Evolutionary conservation across 2,113 vertebrate species (phyloP).

Genomic region (Phaethornis superciliosus): DNA sequence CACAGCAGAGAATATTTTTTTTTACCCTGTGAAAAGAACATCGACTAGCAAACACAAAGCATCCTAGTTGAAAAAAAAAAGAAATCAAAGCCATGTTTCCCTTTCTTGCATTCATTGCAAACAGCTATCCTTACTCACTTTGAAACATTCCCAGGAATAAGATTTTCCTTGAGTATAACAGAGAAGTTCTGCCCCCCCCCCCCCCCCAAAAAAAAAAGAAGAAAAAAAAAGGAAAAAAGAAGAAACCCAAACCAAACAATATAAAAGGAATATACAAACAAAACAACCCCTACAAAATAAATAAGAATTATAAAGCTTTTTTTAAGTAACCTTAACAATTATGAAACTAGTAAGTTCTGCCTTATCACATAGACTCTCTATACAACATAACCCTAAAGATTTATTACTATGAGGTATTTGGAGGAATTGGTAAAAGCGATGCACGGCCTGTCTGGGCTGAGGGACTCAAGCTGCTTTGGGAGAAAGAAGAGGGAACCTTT

Average conservation of each 20-base stretch:
- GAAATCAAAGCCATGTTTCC: conserved; percentile 75
- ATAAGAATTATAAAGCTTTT: conserved; percentile 90
- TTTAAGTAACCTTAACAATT: conserved; percentile 90
- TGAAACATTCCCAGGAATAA: conserved; percentile 80
- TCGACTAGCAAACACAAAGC: conserved; percentile 81
- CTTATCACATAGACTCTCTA: conserved; percentile 95
- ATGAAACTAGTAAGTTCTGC: conserved; percentile 94
- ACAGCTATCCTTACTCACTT: conserved; percentile 79
- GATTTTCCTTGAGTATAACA: conserved; percentile 83
- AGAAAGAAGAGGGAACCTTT: conserved; percentile 86
- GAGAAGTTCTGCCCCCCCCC: conserved; percentile 78
- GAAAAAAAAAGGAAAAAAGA: conserved; percentile 37
- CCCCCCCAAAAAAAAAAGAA: background rate
- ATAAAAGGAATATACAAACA: conserved; percentile 69
- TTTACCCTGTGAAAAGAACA: conserved; percentile 98
- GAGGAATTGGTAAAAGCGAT: conserved; percentile 93
- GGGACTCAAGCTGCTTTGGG: conserved; percentile 66
- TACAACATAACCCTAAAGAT: conserved; percentile 95
- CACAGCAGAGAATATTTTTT: conserved; percentile 88
- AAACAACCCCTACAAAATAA: conserved; percentile 88
- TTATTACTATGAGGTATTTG: conserved; percentile 99
- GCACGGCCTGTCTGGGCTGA: conserved; percentile 88
- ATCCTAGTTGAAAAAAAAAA: conserved; percentile 81
- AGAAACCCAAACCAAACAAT: conserved; percentile 62
- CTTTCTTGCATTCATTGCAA: conserved; percentile 78